Conservation (phyloP, 2,888 invertebrate species). For the Lamellibrachia columna region DNA sequence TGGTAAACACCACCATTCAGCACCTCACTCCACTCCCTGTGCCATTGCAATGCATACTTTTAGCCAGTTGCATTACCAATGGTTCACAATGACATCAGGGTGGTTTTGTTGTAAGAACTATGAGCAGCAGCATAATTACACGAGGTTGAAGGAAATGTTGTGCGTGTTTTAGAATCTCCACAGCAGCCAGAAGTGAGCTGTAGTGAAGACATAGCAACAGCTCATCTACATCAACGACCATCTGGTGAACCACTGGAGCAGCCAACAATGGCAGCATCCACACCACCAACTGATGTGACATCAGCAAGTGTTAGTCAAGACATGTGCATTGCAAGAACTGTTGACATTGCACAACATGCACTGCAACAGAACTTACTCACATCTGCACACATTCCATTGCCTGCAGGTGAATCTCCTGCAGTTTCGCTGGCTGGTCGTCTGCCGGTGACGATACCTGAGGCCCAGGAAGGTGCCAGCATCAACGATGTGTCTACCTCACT, state of each 20-base stretch:
- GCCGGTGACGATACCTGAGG: not conserved
- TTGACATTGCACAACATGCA: not conserved
- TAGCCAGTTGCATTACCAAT: no score
- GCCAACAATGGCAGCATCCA: not conserved
- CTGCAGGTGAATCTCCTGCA: not conserved
- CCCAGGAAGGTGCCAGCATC: not conserved
- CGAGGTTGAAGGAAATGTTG: not conserved
- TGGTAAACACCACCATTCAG: no score
- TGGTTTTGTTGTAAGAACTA: no score
- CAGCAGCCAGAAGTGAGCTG: not conserved
- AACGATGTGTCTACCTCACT: not conserved
- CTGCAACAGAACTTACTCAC: not conserved
- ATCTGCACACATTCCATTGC: conserved; percentile 3
- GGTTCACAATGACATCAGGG: no score
- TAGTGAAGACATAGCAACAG: not conserved
- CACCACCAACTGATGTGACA: not conserved
- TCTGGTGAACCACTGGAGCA: not conserved
- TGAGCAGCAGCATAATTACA: not conserved
- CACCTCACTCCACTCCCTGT: no score
- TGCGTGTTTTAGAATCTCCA: not conserved
- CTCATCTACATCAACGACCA: not conserved
- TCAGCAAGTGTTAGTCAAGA: not conserved
- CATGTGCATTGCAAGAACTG: not conserved
- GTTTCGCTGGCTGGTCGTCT: not conserved
- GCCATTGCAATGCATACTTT: no score